Percentiles rank a stretch among this genome's conserved stretches.
Evolutionary conservation across 2,797 vertebrate genomes (phyloP).

Genomic region (Enteromius anoplus): DNA sequence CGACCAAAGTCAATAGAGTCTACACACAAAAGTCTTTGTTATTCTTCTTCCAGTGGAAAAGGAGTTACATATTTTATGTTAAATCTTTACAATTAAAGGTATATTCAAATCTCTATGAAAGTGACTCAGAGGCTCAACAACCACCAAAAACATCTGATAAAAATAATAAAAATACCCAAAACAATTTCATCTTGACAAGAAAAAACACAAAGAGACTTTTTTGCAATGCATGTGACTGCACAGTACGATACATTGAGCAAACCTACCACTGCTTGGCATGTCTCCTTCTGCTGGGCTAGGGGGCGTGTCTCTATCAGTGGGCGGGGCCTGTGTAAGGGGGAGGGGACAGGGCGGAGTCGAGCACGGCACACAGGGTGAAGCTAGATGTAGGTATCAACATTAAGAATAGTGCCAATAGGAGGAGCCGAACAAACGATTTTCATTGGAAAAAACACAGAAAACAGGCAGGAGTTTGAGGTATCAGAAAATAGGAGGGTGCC

Average conservation of each 20-base stretch:
- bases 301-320: constrained; percentile 84
- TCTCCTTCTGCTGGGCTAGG: constrained; percentile 86
- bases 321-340: constrained; percentile 90
- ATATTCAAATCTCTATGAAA: not conserved
- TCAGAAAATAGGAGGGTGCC: constrained; percentile 9
- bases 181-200: not conserved
- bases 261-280: constrained; percentile 88
- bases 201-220: constrained; percentile 21
- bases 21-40: not conserved
- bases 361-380: constrained; percentile 87
- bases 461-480: constrained; percentile 50
- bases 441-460: constrained; percentile 53
- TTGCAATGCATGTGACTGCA: constrained; percentile 39
- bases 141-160: no score
- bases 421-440: constrained; percentile 74
- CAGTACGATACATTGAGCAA: constrained; percentile 55
- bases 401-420: constrained; percentile 81
- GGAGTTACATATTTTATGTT: not conserved
- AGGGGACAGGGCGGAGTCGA: constrained; percentile 87
- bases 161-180: not conserved
- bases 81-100: not conserved
- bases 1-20: not conserved
- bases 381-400: constrained; percentile 82
- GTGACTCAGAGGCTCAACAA: not conserved
- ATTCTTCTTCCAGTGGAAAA: not conserved